Evolutionary conservation across 2,888 invertebrate genomes (phyloP).

Genomic region (Lypha dubia): DNA sequence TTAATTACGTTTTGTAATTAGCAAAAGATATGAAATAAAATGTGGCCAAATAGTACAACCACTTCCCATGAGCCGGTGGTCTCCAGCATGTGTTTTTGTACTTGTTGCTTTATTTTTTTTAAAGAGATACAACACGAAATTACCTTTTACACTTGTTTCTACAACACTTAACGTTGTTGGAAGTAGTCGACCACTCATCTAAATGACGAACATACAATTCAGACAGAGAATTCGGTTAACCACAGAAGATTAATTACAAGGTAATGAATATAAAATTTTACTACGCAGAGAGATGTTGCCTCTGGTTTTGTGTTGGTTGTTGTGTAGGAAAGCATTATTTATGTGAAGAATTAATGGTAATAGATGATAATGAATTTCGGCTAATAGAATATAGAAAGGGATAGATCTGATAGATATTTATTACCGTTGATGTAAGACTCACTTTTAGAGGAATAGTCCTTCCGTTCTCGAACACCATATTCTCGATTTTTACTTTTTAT

Average conservation of each 20-base stretch:
- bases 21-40: slow-evolving; percentile 70
- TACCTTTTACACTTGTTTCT: slow-evolving; percentile 49
- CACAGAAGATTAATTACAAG: slow-evolving; percentile 80
- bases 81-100: slow-evolving; percentile 22
- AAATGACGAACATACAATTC: slow-evolving; percentile 28
- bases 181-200: slow-evolving; percentile 21
- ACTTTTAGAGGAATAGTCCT: no score
- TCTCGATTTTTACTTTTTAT: no score
- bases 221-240: slow-evolving; percentile 33
- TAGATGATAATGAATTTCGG: slow-evolving; percentile 48
- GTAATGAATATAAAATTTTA: slow-evolving; percentile 82
- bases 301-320: not conserved
- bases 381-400: no score
- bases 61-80: slow-evolving; percentile 50
- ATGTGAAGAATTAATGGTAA: slow-evolving; percentile 36
- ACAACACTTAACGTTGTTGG: slow-evolving; percentile 7
- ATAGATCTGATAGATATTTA: no score
- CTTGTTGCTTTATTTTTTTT: slow-evolving; percentile 47
- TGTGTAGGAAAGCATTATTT: not conserved
- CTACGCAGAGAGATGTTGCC: slow-evolving; percentile 71
- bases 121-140: no score
- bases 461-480: no score
- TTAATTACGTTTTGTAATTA: slow-evolving; percentile 82
- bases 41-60: slow-evolving; percentile 55
- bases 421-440: no score